Evolutionary conservation across 2,888 invertebrate species (phyloP).

Genomic region (Ethmia dodecea): DNA sequence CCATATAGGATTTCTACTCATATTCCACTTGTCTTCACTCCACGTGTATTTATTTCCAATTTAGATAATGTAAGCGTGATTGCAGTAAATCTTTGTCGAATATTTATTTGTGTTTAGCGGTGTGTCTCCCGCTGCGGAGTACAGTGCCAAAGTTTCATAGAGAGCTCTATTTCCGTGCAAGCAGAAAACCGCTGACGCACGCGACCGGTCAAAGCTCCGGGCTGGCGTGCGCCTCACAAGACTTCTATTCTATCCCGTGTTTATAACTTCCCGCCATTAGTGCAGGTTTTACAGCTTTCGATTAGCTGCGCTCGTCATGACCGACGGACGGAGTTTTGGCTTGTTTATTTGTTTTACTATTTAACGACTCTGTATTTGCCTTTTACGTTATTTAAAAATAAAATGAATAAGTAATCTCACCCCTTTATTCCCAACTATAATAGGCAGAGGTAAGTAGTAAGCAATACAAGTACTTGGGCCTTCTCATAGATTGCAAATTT

Average conservation of each 20-base stretch:
- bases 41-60: no score
- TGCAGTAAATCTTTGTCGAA: background rate
- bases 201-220: slow-evolving; percentile 46
- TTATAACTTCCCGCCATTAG: slow-evolving; percentile 9
- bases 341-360: no score
- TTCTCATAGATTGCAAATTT: no score
- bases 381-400: no score
- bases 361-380: no score
- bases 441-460: no score
- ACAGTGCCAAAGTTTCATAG: slow-evolving; percentile 56
- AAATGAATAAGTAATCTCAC: no score
- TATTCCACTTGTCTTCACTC: no score
- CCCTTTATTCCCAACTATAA: no score
- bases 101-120: slow-evolving; percentile 31
- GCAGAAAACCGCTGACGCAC: slow-evolving; percentile 39
- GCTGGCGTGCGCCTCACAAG: slow-evolving; percentile 15
- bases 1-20: no score
- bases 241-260: background rate
- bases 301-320: slow-evolving; percentile 2
- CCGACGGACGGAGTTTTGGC: slow-evolving; percentile 35
- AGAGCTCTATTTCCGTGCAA: slow-evolving; percentile 50
- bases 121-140: slow-evolving; percentile 54
- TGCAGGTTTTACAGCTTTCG: slow-evolving; percentile 1
- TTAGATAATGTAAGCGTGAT: background rate
- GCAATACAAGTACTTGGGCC: no score